Evolutionary conservation across 1,140 invertebrate genomes (phyloP).

Genomic region (Episyrphus balteatus): DNA sequence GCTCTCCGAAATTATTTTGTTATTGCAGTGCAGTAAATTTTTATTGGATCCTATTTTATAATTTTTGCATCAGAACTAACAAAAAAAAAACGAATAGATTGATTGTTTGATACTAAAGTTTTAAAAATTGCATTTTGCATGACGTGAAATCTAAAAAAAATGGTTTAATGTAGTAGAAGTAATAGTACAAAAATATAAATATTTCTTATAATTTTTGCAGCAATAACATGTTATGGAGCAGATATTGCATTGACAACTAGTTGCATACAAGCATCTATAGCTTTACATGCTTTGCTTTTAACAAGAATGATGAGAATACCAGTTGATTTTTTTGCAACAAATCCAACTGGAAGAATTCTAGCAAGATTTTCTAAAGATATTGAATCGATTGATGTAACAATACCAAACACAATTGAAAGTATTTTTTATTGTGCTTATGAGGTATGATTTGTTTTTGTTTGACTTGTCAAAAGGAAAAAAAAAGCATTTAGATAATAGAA

Average conservation of each 20-base stretch:
- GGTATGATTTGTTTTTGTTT: slow-evolving; percentile 2
- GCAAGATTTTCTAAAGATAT: slow-evolving; percentile 61
- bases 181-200: too few relatives aligned
- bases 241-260: slow-evolving; percentile 61
- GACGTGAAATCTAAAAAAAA: too few relatives aligned
- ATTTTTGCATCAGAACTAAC: too few relatives aligned
- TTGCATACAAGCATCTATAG: slow-evolving; percentile 57
- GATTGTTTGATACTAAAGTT: too few relatives aligned
- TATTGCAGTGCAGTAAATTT: too few relatives aligned
- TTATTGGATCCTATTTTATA: too few relatives aligned
- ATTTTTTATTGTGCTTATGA: background rate
- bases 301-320: slow-evolving; percentile 61
- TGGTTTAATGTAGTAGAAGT: too few relatives aligned
- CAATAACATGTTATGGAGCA: slow-evolving; percentile 52
- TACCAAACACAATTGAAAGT: slow-evolving; percentile 39
- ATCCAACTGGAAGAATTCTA: slow-evolving; percentile 58
- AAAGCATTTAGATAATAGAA: too few relatives aligned
- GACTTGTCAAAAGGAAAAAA: too few relatives aligned
- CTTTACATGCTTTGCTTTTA: slow-evolving; percentile 67
- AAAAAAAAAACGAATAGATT: too few relatives aligned
- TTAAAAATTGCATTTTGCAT: too few relatives aligned
- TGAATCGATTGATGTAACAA: slow-evolving; percentile 46
- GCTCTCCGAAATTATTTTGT: too few relatives aligned
- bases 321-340: slow-evolving; percentile 67
- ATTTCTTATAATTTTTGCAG: slow-evolving; percentile 38